Evolutionary conservation across 2,113 vertebrate species (phyloP).

Genomic region (Odobenus rosmarus): DNA sequence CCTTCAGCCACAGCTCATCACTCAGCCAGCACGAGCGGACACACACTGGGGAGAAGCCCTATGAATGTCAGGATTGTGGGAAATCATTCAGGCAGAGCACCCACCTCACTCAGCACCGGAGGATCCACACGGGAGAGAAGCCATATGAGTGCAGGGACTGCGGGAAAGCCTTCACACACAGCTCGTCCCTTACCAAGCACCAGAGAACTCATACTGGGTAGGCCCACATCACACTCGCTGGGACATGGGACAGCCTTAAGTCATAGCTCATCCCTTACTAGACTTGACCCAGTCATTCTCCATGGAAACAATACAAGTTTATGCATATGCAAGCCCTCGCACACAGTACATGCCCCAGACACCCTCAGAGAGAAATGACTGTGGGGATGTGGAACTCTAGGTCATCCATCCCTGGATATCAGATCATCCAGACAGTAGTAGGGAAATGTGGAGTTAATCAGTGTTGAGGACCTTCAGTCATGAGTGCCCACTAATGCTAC

Average conservation of each 20-base stretch:
- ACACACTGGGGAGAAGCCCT: slow-evolving; percentile 56
- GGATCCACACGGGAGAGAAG: slow-evolving; percentile 58
- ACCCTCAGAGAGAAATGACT: not conserved
- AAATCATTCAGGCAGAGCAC: slow-evolving; percentile 58
- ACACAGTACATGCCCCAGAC: not conserved
- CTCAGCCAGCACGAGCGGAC: slow-evolving; percentile 51
- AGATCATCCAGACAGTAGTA: not conserved
- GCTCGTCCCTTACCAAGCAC: slow-evolving; percentile 55
- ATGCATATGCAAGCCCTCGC: not conserved
- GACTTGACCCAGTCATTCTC: not conserved
- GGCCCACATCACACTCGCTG: not conserved
- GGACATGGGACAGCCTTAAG: not conserved
- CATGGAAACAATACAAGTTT: not conserved
- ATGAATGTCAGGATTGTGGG: not conserved
- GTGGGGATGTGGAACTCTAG: not conserved
- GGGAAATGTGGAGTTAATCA: not conserved
- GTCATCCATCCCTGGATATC: not conserved
- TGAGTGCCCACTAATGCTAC: not conserved
- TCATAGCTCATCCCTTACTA: not conserved
- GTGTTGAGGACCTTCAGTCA: not conserved
- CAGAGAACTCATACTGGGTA: slow-evolving; percentile 54
- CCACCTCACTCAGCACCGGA: slow-evolving; percentile 60
- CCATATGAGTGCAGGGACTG: not conserved
- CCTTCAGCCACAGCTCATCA: slow-evolving; percentile 58
- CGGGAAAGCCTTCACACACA: slow-evolving; percentile 55